Conservation (phyloP, 2,113 vertebrate genomes). For the Ophthalmotilapia sp. region DNA sequence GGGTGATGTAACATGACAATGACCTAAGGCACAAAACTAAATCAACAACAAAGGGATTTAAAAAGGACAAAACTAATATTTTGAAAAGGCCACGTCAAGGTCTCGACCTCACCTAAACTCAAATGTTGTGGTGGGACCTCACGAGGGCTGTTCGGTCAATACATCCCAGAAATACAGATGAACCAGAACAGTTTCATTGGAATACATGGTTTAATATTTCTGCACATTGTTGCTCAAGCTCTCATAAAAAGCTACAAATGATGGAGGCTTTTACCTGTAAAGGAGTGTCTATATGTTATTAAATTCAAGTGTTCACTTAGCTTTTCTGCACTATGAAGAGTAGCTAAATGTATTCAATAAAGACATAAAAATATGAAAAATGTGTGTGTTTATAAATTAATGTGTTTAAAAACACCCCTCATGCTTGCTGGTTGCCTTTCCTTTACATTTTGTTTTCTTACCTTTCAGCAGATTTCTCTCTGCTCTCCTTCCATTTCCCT, state of each 20-base stretch:
- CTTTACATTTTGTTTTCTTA: background rate
- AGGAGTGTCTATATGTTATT: background rate
- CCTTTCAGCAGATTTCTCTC: background rate
- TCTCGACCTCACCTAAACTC: background rate
- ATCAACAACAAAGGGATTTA: background rate
- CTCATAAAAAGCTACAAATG: background rate
- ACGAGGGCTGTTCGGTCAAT: background rate
- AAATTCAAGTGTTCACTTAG: background rate
- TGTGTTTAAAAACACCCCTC: background rate
- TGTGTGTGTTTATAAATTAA: background rate
- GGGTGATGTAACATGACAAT: background rate
- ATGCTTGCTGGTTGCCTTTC: background rate
- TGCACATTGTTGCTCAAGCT: background rate
- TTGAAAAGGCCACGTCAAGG: background rate
- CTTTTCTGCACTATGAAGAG: background rate
- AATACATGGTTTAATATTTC: background rate
- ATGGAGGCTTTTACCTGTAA: background rate
- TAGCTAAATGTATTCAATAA: background rate
- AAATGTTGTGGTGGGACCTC: background rate
- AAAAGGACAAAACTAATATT: background rate
- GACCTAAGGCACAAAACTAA: background rate
- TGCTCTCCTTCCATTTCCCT: background rate
- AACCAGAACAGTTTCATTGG: background rate
- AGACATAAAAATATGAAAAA: background rate
- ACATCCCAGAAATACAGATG: background rate